These are phyloP conservation scores for Druceiella hillmani DNA, from an alignment of 2,888 invertebrate species.

Conservation along the genomic window DNA sequence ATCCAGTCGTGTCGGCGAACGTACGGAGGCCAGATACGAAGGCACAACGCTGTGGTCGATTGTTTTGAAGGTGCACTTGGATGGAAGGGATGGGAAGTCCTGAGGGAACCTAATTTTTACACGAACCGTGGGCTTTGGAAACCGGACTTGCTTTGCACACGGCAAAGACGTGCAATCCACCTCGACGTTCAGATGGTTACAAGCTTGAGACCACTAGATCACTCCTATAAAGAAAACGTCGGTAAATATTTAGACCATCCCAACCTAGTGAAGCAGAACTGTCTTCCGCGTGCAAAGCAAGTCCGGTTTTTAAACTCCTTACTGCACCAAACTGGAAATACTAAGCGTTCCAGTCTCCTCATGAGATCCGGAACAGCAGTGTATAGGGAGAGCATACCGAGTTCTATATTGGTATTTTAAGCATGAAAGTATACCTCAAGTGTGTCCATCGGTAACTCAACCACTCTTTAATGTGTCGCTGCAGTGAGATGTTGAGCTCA, in stretches of 20 bases:
- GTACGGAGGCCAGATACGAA: slow-evolving; percentile 29
- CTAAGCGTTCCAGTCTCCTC: no score
- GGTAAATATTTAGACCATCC: slow-evolving; percentile 22
- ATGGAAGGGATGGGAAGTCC: slow-evolving; percentile 25
- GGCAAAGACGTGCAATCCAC: slow-evolving; percentile 24
- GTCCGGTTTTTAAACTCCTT: no score
- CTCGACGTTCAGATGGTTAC: slow-evolving; percentile 31
- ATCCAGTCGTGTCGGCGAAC: slow-evolving; percentile 30
- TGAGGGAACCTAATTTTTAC: slow-evolving; percentile 23
- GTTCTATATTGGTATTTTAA: no score
- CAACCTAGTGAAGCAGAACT: slow-evolving; percentile 23
- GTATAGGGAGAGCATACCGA: no score
- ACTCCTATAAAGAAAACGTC: slow-evolving; percentile 24
- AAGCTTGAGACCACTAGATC: slow-evolving; percentile 25
- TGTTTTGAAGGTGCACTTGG: slow-evolving; percentile 22
- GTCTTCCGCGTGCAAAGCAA: no score
- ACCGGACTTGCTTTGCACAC: slow-evolving; percentile 28
- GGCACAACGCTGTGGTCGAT: slow-evolving; percentile 28
- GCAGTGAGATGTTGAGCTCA: no score
- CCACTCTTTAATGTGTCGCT: no score
- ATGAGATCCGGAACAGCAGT: no score
- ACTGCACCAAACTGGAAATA: no score
- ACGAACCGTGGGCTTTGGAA: slow-evolving; percentile 27
- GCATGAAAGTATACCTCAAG: no score
- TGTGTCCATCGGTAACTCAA: no score